Conservation (phyloP, 2,113 vertebrate genomes). For the Cochlearius cochlearius region DNA sequence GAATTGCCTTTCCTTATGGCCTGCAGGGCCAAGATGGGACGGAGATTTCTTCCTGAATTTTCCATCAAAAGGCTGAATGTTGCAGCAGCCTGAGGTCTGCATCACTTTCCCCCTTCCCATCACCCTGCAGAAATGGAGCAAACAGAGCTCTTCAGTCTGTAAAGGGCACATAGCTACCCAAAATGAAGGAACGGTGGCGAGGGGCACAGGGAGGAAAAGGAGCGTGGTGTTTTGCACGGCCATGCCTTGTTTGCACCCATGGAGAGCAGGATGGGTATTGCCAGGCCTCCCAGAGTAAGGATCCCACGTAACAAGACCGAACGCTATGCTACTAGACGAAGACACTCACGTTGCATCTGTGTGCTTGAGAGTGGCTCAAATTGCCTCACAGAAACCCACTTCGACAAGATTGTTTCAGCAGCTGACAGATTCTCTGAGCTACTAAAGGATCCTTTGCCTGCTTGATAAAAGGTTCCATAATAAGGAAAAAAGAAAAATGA, state of each 20-base stretch:
- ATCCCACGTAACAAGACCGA: background rate
- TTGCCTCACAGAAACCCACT: background rate
- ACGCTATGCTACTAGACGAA: background rate
- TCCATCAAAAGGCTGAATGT: background rate
- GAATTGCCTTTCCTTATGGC: background rate
- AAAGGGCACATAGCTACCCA: too few species aligned
- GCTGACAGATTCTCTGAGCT: background rate
- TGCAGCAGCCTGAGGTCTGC: background rate
- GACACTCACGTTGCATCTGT: background rate
- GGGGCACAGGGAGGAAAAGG: background rate
- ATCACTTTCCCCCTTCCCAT: background rate
- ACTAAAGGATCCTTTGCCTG: background rate
- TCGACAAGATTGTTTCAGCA: background rate
- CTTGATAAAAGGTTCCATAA: background rate
- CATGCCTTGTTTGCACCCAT: background rate
- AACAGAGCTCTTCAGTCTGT: background rate
- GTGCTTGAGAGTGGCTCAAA: background rate
- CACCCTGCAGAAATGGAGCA: background rate
- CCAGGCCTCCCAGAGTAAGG: background rate
- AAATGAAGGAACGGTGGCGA: background rate
- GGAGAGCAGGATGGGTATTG: background rate
- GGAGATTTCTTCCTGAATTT: background rate
- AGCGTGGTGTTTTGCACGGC: rapidly evolving
- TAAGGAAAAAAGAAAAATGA: background rate
- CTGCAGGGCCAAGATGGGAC: too few species aligned